Evolutionary conservation across 2,888 invertebrate species (phyloP).

Genomic region (Ischnus inquisitorius): DNA sequence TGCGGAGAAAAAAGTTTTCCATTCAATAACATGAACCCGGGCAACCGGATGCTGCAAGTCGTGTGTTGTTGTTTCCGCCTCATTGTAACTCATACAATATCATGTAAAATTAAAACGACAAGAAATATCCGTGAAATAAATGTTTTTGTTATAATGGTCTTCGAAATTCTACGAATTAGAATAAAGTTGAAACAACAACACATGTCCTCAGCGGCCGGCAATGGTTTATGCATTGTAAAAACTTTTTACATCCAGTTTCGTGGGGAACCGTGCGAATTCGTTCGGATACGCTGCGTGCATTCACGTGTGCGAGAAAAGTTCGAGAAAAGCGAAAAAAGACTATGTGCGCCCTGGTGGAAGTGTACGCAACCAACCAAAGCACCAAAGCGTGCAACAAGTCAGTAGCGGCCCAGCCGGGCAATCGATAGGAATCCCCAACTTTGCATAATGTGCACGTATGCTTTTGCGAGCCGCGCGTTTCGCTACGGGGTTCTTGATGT

Average conservation of each 20-base stretch:
- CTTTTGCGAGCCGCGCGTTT: conserved; percentile 22
- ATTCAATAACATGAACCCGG: too few relatives aligned
- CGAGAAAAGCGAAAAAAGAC: background rate
- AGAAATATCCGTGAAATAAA: too few relatives aligned
- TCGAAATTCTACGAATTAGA: too few relatives aligned
- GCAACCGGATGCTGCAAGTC: too few relatives aligned
- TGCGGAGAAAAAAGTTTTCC: too few relatives aligned
- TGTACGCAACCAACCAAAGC: conserved; percentile 5
- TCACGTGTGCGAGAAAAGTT: conserved; percentile 29
- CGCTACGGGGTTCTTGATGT: conserved; percentile 7
- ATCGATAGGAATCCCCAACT: conserved; percentile 61
- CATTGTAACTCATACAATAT: too few relatives aligned
- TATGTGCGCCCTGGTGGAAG: background rate
- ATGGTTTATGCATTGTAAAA: background rate
- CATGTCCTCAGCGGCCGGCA: background rate
- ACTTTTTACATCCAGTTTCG: background rate
- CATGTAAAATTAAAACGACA: too few relatives aligned
- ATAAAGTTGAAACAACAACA: too few relatives aligned
- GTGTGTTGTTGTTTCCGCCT: too few relatives aligned
- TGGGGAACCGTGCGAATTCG: conserved; percentile 4
- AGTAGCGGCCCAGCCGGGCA: conserved; percentile 33
- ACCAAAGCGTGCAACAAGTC: conserved; percentile 61
- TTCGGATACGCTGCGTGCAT: conserved; percentile 4
- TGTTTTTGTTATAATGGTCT: too few relatives aligned
- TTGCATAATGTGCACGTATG: conserved; percentile 60